Conservation (phyloP, 2,797 vertebrate genomes). For the Sebastes oblongus region DNA sequence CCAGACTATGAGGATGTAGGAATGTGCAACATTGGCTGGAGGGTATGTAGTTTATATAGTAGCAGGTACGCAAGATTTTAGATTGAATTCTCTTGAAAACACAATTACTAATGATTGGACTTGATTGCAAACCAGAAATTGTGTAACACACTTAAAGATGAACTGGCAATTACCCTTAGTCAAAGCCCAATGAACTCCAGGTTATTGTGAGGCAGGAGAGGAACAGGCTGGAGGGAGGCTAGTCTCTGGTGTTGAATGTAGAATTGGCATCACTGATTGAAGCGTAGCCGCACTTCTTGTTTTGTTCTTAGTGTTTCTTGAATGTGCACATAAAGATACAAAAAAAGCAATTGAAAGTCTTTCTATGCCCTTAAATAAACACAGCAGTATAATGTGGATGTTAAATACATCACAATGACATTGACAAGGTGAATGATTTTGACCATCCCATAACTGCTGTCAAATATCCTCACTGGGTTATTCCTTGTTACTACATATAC, state of each 20-base stretch:
- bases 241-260: background rate
- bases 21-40: background rate
- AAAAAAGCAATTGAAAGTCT: background rate
- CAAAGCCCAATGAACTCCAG: background rate
- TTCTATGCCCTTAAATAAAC: background rate
- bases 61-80: background rate
- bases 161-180: conserved; percentile 1
- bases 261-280: background rate
- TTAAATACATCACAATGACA: background rate
- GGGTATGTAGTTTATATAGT: background rate
- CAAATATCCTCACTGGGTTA: background rate
- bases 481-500: background rate
- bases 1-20: background rate
- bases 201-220: background rate
- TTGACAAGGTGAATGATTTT: background rate
- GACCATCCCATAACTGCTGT: background rate
- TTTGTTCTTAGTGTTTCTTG: background rate
- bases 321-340: background rate
- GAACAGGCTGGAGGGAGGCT: background rate
- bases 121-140: background rate
- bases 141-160: conserved; percentile 6
- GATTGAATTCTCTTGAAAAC: conserved; percentile 29
- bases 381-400: background rate
- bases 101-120: conserved; percentile 19
- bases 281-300: background rate